phyloP scores from a whole-genome alignment of 2,888 invertebrate genomes.

The Brassicogethes aeneus region DNA sequence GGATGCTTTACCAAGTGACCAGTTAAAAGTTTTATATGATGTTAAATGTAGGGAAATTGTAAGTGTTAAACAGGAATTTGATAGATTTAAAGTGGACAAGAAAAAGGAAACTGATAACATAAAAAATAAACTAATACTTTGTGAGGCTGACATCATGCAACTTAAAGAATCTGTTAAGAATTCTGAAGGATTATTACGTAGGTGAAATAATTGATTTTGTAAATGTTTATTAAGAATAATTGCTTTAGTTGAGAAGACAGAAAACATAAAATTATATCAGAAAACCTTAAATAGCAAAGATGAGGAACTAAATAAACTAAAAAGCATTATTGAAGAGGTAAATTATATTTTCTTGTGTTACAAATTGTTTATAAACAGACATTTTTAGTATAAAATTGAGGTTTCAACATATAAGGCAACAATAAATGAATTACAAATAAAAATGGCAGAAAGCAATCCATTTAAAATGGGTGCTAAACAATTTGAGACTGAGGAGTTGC shows the following conservation, averaged over 20 bases:
- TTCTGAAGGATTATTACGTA: slow-evolving; percentile 26
- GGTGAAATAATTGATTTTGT: background rate
- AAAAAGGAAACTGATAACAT: slow-evolving; percentile 21
- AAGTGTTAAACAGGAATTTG: slow-evolving; percentile 23
- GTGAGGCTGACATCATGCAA: slow-evolving; percentile 28
- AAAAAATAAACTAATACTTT: slow-evolving; percentile 23
- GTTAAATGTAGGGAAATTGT: slow-evolving; percentile 36
- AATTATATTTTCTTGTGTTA: too few species aligned
- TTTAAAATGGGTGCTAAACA: slow-evolving; percentile 22
- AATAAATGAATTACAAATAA: slow-evolving; percentile 25
- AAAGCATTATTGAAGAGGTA: slow-evolving; percentile 19
- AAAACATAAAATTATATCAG: slow-evolving; percentile 18
- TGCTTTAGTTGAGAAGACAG: slow-evolving; percentile 24
- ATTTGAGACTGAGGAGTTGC: slow-evolving; percentile 27
- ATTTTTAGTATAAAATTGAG: slow-evolving; percentile 24
- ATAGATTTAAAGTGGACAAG: slow-evolving; percentile 19
- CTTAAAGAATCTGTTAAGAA: slow-evolving; percentile 24
- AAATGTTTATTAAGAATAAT: background rate
- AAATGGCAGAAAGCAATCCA: slow-evolving; percentile 24
- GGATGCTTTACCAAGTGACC: slow-evolving; percentile 29
- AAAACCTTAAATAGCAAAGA: slow-evolving; percentile 16
- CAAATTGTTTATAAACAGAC: too few species aligned
- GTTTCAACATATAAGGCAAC: slow-evolving; percentile 25
- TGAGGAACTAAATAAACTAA: slow-evolving; percentile 16
- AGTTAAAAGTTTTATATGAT: slow-evolving; percentile 39